Percentiles rank a stretch among this genome's conserved stretches.
phyloP scores from a whole-genome alignment of 2,888 invertebrate genomes.

The Hyles lineata region DNA sequence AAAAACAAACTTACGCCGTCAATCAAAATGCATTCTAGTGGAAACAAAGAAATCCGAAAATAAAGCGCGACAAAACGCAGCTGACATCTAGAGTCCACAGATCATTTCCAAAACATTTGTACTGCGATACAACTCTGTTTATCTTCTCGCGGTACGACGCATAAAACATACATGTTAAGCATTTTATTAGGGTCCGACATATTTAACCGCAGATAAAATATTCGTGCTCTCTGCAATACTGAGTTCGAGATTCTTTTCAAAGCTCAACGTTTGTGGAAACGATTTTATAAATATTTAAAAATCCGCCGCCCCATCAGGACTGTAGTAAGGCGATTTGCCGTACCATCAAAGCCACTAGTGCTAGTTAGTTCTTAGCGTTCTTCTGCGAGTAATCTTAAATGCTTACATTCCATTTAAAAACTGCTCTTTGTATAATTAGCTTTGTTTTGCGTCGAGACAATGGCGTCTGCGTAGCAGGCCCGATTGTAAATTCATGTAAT shows the following conservation, averaged over 20 bases:
- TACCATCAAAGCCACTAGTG: constrained; percentile 38
- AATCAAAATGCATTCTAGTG: neutral
- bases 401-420: constrained; percentile 15
- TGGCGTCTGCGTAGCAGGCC: neutral
- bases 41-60: neutral
- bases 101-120: constrained; percentile 16
- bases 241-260: constrained; percentile 51
- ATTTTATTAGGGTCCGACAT: constrained; percentile 19
- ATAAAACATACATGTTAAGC: constrained; percentile 21
- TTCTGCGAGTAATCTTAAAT: constrained; percentile 24
- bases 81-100: constrained; percentile 11
- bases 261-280: constrained; percentile 56
- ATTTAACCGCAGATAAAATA: constrained; percentile 17
- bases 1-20: neutral
- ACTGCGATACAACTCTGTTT: constrained; percentile 2
- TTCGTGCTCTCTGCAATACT: constrained; percentile 5
- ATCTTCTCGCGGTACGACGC: constrained; percentile 7
- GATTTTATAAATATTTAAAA: constrained; percentile 62
- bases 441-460: constrained; percentile 22
- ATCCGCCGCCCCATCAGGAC: constrained; percentile 43
- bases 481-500: neutral
- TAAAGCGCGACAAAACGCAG: neutral
- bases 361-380: constrained; percentile 21
- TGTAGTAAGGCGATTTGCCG: constrained; percentile 54
- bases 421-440: constrained; percentile 15